Conservation (phyloP, 2,113 vertebrate genomes). For the Pygoscelis antarcticus region DNA sequence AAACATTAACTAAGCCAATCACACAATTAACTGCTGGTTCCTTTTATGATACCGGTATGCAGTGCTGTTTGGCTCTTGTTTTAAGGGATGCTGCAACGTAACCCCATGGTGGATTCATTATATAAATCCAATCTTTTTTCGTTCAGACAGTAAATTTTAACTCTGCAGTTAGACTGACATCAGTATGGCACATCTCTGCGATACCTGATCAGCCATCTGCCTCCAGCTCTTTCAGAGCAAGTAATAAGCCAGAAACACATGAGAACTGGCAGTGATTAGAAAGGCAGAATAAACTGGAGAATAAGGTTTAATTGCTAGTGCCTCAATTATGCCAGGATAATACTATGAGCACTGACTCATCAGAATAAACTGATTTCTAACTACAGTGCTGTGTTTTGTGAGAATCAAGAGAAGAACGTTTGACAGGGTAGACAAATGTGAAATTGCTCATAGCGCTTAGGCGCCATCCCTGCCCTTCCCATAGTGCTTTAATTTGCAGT, state of each 20-base stretch:
- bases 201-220: not conserved
- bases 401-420: not conserved
- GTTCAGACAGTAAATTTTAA: not conserved
- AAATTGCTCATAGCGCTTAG: not conserved
- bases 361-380: slow-evolving; percentile 4
- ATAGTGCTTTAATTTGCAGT: not conserved
- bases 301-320: slow-evolving; percentile 38
- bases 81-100: not conserved
- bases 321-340: slow-evolving; percentile 3
- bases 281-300: slow-evolving; percentile 6
- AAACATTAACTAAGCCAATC: not conserved
- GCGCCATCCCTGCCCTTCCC: not conserved
- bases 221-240: not conserved
- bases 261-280: slow-evolving; percentile 7
- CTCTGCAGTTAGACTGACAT: not conserved
- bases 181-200: not conserved
- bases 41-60: not conserved
- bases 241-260: not conserved
- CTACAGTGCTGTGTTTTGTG: not conserved
- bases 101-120: not conserved
- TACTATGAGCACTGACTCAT: slow-evolving; percentile 20
- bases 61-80: not conserved
- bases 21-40: not conserved
- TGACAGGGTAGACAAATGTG: not conserved
- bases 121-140: not conserved